These are phyloP conservation scores for Trichacis sp. DNA, from an alignment of 2,888 invertebrate species.

Conservation along the genomic window DNA sequence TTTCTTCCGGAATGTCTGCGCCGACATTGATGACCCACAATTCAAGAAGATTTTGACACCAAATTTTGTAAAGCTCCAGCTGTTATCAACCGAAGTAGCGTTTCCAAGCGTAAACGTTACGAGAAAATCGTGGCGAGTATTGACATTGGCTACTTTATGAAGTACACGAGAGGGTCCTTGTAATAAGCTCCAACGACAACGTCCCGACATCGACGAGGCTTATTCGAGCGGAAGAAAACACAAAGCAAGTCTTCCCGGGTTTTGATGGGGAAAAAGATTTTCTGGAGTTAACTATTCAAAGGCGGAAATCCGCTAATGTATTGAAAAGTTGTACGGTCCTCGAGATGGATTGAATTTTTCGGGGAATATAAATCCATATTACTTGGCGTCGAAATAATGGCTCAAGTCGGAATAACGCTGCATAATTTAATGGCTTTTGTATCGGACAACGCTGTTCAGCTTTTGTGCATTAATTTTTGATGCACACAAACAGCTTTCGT, in stretches of 20 bases:
- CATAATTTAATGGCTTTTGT: conserved; percentile 27
- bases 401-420: conserved; percentile 14
- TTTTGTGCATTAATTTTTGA: no score
- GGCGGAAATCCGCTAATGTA: conserved; percentile 21
- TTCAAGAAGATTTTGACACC: no score
- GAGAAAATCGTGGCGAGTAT: conserved; percentile 9
- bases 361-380: conserved; percentile 25
- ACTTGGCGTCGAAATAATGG: conserved; percentile 15
- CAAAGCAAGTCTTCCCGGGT: conserved; percentile 11
- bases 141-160: conserved; percentile 43
- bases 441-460: conserved; percentile 2
- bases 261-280: conserved; percentile 15
- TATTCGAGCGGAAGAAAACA: conserved; percentile 36
- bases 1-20: no score
- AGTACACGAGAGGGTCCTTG: conserved; percentile 33
- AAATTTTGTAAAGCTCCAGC: no score
- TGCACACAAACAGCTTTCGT: no score
- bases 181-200: conserved; percentile 46
- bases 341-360: conserved; percentile 23
- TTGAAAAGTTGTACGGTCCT: conserved; percentile 23
- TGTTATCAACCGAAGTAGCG: background rate
- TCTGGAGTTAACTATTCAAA: conserved; percentile 5
- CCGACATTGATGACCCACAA: no score
- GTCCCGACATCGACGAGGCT: conserved; percentile 25
- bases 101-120: background rate